phyloP scores from a whole-genome alignment of 2,888 invertebrate genomes.

The Rhyacophila evoluta region DNA sequence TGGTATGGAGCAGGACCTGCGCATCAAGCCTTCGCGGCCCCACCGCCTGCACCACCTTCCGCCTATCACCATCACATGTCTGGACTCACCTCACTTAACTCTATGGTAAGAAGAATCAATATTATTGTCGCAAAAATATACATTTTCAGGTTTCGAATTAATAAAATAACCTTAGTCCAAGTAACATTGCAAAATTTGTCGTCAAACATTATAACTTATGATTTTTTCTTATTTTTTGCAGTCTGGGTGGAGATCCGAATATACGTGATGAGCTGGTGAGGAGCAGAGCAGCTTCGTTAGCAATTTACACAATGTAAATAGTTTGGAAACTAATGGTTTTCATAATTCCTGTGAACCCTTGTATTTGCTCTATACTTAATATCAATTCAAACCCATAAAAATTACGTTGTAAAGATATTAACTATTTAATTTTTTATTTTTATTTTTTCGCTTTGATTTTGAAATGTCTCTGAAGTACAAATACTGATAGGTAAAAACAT shows the following conservation, averaged over 20 bases:
- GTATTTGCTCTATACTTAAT: slow-evolving; percentile 53
- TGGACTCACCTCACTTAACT: slow-evolving; percentile 76
- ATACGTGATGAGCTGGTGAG: slow-evolving; percentile 85
- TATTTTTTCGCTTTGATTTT: slow-evolving; percentile 32
- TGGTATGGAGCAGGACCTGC: slow-evolving; percentile 74
- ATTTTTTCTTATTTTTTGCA: slow-evolving; percentile 68
- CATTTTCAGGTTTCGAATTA: no score
- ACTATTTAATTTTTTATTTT: slow-evolving; percentile 34
- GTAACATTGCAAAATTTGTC: no score
- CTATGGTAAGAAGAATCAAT: slow-evolving; percentile 64
- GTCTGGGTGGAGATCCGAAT: slow-evolving; percentile 93
- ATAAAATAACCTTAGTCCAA: no score
- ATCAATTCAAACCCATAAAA: slow-evolving; percentile 34
- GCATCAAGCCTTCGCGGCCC: slow-evolving; percentile 73
- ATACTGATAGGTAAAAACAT: slow-evolving; percentile 50
- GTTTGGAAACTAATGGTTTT: slow-evolving; percentile 58
- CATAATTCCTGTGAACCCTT: slow-evolving; percentile 56
- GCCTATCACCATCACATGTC: slow-evolving; percentile 76
- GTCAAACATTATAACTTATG: no score
- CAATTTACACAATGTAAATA: slow-evolving; percentile 53
- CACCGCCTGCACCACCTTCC: slow-evolving; percentile 75
- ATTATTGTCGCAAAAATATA: no score
- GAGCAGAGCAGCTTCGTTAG: slow-evolving; percentile 48
- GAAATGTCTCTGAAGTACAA: slow-evolving; percentile 49
- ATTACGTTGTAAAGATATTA: neutral